phyloP scores from a whole-genome alignment of 2,888 invertebrate species.

The Xestia sexstrigata region DNA sequence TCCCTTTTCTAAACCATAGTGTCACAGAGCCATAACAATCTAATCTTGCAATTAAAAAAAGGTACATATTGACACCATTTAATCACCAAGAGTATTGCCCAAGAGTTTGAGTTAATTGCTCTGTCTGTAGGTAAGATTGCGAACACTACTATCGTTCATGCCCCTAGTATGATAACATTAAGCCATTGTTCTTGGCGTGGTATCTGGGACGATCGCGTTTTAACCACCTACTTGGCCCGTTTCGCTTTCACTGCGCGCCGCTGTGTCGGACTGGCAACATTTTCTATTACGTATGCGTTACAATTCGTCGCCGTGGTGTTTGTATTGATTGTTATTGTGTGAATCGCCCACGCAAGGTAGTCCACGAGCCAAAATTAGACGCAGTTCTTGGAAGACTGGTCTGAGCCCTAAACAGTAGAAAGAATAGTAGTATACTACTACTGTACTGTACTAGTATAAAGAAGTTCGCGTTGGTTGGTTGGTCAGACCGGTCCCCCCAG shows the following conservation, averaged over 20 bases:
- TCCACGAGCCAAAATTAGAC: conserved; percentile 45
- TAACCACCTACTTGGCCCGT: conserved; percentile 56
- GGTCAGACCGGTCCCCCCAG: too few species aligned
- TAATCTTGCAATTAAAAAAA: neutral
- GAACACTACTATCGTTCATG: conserved; percentile 35
- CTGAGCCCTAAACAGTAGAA: conserved; percentile 13
- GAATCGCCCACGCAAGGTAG: conserved; percentile 48
- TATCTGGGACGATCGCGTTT: conserved; percentile 58
- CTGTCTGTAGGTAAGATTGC: conserved; percentile 28
- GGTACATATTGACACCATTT: conserved; percentile 1
- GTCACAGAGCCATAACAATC: neutral
- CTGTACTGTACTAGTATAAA: too few species aligned
- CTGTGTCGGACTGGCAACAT: conserved; percentile 49
- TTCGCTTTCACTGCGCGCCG: conserved; percentile 62
- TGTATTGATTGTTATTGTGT: conserved; percentile 55
- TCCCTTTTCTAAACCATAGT: neutral
- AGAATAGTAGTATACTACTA: too few species aligned
- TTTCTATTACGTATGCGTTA: conserved; percentile 59
- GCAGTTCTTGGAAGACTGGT: conserved; percentile 25
- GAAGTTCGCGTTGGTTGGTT: too few species aligned
- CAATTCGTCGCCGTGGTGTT: conserved; percentile 42
- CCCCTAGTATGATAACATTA: conserved; percentile 47
- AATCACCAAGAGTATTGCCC: conserved; percentile 28
- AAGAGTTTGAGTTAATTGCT: conserved; percentile 24
- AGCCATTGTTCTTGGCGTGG: conserved; percentile 59